Percentiles rank a stretch among this genome's conserved stretches.
Conservation (phyloP, 2,888 invertebrate species). For the Troides oblongomaculatus region DNA sequence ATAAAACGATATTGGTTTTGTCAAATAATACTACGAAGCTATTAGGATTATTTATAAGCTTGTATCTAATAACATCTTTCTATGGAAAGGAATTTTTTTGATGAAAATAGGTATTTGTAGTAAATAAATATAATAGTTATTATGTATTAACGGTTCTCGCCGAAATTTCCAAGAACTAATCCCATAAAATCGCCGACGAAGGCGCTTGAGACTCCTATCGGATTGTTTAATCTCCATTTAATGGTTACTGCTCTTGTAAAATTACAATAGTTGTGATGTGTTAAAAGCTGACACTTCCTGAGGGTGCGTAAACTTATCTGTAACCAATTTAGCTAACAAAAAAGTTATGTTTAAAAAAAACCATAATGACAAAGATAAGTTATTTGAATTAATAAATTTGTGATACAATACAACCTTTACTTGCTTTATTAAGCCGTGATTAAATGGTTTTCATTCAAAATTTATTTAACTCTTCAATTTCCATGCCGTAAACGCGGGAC, state of each 20-base stretch:
- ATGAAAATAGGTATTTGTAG: no score
- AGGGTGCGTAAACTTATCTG: neutral
- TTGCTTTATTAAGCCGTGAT: conserved; percentile 9
- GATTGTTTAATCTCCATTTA: conserved; percentile 74
- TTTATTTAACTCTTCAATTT: conserved; percentile 12
- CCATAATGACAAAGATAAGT: neutral
- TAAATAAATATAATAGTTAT: conserved; percentile 6
- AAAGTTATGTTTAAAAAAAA: neutral
- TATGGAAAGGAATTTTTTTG: no score
- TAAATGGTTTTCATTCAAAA: conserved; percentile 12
- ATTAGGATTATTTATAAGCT: no score
- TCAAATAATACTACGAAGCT: no score
- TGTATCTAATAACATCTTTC: no score
- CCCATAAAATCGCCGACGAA: conserved; percentile 56
- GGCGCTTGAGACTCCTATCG: conserved; percentile 63
- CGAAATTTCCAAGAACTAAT: conserved; percentile 57
- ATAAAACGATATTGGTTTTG: no score
- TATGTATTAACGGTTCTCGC: conserved; percentile 34
- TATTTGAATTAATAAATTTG: conserved; percentile 1
- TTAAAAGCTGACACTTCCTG: conserved; percentile 71
- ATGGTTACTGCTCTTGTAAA: conserved; percentile 68
- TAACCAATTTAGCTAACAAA: neutral
- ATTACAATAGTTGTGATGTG: conserved; percentile 69
- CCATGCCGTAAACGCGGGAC: neutral
- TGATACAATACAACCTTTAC: conserved; percentile 12